These are phyloP conservation scores for Sialis lutaria DNA, from an alignment of 2,888 invertebrate genomes.

Conservation along the genomic window DNA sequence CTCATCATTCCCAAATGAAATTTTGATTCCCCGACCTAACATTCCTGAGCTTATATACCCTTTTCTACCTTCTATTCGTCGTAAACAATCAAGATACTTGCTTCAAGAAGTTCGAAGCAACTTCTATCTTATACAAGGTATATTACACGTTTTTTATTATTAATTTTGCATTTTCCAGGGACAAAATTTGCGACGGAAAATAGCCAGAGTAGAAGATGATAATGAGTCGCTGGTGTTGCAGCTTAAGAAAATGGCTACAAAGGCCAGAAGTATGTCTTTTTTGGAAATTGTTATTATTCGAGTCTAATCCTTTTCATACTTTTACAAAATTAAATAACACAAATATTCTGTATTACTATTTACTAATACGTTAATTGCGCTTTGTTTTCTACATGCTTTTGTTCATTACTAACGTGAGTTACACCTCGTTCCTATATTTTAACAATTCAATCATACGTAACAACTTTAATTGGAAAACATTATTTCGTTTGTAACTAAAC, in stretches of 20 bases:
- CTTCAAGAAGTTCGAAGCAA: no score
- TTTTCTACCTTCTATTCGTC: no score
- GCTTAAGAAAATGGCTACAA: slow-evolving; percentile 89
- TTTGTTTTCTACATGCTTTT: neutral
- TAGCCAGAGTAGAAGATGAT: slow-evolving; percentile 87
- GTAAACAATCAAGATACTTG: no score
- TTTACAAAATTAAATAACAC: slow-evolving; percentile 1
- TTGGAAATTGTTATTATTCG: slow-evolving; percentile 2
- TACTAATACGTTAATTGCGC: neutral
- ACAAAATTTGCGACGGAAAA: slow-evolving; percentile 74
- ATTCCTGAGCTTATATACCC: no score
- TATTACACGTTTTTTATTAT: neutral
- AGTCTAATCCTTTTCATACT: slow-evolving; percentile 6
- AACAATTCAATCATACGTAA: no score
- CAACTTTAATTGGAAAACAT: no score
- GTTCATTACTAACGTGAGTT: no score
- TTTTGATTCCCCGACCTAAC: no score
- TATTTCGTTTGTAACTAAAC: no score
- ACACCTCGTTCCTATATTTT: no score
- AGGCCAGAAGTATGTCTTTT: slow-evolving; percentile 55
- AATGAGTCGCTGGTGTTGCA: slow-evolving; percentile 90
- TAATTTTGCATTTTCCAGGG: slow-evolving; percentile 39
- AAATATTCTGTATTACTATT: slow-evolving; percentile 5
- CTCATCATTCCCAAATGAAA: no score
- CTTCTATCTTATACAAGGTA: no score